Evolutionary conservation across 2,113 vertebrate genomes (phyloP).

Genomic region (Oncorhynchus clarkii): DNA sequence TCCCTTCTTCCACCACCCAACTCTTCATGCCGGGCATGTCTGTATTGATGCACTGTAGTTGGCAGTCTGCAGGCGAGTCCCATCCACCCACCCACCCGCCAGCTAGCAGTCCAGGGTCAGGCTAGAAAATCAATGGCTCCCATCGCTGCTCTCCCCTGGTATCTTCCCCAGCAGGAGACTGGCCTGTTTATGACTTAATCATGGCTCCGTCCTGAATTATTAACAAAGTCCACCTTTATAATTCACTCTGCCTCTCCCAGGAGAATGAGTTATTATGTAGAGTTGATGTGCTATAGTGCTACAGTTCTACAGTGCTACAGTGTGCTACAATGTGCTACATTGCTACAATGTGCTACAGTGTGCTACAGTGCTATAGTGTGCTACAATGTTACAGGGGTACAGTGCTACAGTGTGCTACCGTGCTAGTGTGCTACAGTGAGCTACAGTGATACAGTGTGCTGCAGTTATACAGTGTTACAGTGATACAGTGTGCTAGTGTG

Average conservation of each 20-base stretch:
- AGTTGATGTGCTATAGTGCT: slow-evolving; percentile 20
- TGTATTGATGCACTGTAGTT: slow-evolving; percentile 64
- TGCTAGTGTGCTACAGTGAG: too few relatives aligned
- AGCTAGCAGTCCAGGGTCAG: slow-evolving; percentile 52
- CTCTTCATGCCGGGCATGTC: slow-evolving; percentile 61
- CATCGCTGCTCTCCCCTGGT: slow-evolving; percentile 41
- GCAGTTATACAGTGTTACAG: too few relatives aligned
- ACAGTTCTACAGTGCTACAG: too few relatives aligned
- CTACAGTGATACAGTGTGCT: too few relatives aligned
- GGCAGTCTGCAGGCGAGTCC: slow-evolving; percentile 64
- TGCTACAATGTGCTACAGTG: too few relatives aligned
- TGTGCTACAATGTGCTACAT: too few relatives aligned
- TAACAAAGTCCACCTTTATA: slow-evolving; percentile 39
- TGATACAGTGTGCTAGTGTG: too few relatives aligned
- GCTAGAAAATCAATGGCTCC: slow-evolving; percentile 68
- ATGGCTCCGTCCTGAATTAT: slow-evolving; percentile 54
- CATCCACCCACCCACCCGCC: slow-evolving; percentile 33
- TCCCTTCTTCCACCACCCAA: slow-evolving; percentile 56
- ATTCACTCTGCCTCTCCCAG: slow-evolving; percentile 47
- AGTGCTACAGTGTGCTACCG: too few relatives aligned
- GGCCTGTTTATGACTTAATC: slow-evolving; percentile 64
- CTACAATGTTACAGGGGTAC: too few relatives aligned
- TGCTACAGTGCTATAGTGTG: too few relatives aligned
- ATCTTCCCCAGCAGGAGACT: slow-evolving; percentile 34
- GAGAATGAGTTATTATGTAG: slow-evolving; percentile 30